Evolutionary conservation across 2,797 vertebrate species (phyloP).

Genomic region (Phalanger gymnotis): DNA sequence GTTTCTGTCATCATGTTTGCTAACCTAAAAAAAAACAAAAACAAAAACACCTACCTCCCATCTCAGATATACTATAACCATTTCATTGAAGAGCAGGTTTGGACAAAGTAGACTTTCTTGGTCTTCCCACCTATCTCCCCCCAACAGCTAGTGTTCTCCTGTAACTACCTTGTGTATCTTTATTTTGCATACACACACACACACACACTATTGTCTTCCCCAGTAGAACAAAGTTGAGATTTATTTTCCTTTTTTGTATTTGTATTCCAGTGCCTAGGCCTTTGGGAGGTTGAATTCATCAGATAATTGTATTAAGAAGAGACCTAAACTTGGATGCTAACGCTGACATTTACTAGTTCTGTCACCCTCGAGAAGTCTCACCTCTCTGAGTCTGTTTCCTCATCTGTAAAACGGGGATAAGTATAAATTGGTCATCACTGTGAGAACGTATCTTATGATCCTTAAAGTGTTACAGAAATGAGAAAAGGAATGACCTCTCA

Average conservation of each 20-base stretch:
- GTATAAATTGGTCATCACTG: neutral
- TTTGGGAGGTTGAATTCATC: neutral
- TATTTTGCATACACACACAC: neutral
- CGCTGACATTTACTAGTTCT: neutral
- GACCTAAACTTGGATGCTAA: neutral
- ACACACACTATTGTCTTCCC: neutral
- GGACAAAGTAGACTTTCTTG: neutral
- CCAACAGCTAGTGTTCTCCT: neutral
- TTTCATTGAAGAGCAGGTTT: slow-evolving; percentile 1
- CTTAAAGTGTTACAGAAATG: neutral
- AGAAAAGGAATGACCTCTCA: neutral
- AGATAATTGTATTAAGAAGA: neutral
- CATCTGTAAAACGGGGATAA: neutral
- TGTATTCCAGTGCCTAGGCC: neutral
- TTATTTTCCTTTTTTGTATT: neutral
- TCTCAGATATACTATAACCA: slow-evolving; percentile 57
- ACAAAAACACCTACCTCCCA: slow-evolving; percentile 70
- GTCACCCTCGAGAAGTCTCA: neutral
- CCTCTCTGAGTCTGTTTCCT: neutral
- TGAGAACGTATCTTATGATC: neutral
- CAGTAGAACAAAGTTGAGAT: neutral
- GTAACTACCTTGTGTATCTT: neutral
- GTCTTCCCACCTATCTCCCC: neutral
- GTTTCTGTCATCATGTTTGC: slow-evolving; percentile 65
- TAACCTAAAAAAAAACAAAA: neutral